Evolutionary conservation across 2,888 invertebrate species (phyloP).

Genomic region (Ophion costatus): DNA sequence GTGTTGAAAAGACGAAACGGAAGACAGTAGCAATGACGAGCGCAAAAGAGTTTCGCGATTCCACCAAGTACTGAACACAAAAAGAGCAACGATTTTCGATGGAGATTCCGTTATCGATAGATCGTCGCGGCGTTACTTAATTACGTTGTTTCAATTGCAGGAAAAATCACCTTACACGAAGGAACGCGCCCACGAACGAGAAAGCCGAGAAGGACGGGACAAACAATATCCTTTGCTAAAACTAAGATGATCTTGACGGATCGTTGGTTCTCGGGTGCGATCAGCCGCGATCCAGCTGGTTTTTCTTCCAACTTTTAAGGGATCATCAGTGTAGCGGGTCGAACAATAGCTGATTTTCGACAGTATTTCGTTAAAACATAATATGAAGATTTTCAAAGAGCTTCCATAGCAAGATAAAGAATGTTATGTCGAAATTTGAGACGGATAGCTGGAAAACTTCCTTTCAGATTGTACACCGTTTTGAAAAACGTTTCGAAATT

Average conservation of each 20-base stretch:
- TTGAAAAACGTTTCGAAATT: no score
- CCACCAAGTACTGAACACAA: constrained; percentile 72
- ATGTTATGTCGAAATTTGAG: no score
- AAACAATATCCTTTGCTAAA: constrained; percentile 92
- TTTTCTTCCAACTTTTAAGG: constrained; percentile 23
- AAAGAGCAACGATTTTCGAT: constrained; percentile 2
- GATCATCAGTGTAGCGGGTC: no score
- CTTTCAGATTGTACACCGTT: no score
- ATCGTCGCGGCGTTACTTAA: constrained; percentile 27
- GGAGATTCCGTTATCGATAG: neutral
- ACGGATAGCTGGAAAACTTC: no score
- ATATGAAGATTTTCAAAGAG: no score
- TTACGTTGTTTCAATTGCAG: constrained; percentile 84
- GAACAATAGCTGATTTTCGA: no score
- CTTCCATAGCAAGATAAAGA: no score
- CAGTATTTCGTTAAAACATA: no score
- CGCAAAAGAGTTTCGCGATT: constrained; percentile 75
- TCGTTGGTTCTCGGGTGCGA: neutral
- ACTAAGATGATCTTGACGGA: neutral
- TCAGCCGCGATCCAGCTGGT: neutral
- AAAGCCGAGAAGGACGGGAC: constrained; percentile 89
- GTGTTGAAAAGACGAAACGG: constrained; percentile 80
- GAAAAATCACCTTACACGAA: constrained; percentile 91
- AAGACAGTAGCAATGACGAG: constrained; percentile 76
- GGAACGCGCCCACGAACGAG: constrained; percentile 90